phyloP scores from a whole-genome alignment of 1,140 invertebrate species.

The Heterodera schachtii region DNA sequence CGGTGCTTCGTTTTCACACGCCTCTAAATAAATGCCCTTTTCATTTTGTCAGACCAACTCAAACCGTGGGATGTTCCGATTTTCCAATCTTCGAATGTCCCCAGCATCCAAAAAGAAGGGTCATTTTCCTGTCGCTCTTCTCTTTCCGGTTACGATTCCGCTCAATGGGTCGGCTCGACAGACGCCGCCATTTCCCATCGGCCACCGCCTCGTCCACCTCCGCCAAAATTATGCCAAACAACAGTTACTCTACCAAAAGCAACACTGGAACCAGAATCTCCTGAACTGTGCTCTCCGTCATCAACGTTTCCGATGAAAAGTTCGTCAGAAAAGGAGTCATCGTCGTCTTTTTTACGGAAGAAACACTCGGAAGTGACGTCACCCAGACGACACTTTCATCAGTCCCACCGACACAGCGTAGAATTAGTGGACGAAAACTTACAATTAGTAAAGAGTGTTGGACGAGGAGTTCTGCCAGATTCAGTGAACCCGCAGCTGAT shows the following conservation, averaged over 20 bases:
- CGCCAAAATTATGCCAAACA: conserved; percentile 24
- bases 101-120: neutral
- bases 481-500: conserved; percentile 6
- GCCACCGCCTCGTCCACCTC: conserved; percentile 27
- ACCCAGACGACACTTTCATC: neutral
- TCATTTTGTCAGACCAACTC: neutral
- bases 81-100: neutral
- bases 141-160: neutral
- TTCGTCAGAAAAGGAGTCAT: neutral
- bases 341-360: neutral
- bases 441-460: neutral
- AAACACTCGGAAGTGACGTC: neutral
- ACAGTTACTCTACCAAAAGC: no score
- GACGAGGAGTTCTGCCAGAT: neutral
- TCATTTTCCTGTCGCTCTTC: neutral
- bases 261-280: no score
- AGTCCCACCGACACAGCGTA: neutral
- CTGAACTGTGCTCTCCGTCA: no score
- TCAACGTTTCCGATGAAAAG: neutral
- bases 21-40: neutral
- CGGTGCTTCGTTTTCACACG: neutral
- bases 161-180: no score
- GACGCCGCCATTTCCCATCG: neutral
- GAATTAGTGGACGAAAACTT: conserved; percentile 10
- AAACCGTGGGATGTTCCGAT: neutral